Evolutionary conservation across 2,888 invertebrate genomes (phyloP), one percentile per base, ranked within the genome.

Genomic region (Scrobipalpa atriplicella): DNA sequence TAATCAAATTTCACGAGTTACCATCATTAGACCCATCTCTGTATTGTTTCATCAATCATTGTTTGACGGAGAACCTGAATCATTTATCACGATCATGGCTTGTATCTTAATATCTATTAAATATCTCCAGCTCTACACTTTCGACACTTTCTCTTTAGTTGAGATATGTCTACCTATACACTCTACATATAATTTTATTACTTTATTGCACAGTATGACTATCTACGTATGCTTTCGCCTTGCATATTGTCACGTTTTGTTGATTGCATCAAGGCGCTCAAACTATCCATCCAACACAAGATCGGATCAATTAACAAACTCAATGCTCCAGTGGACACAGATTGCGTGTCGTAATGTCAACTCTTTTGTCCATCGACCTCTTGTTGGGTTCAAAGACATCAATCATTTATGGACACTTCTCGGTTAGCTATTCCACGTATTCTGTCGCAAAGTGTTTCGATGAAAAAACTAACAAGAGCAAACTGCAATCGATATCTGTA

Each of bases 281-380:
- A 58, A 58, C 58, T 38, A 58, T 58, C 54, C 13, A 3, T 56
- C 11, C 19, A 21, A 21, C 19, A 29, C 47, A 62, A 62, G 43
- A 62, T 52, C 21, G 18, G 56, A 62, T 52, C 67, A 72, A 69
- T 71, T 70, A 64, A 65, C 66, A 65, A 66, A 67, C 67, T 65
- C 19, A 61, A 68, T 76, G 81, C 75, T 77, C 75, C 74, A 79
- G 70, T 76, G 78, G 76, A 69, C 73, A 62, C 72, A 69, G 75
- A 82, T 84, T 76, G 80, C 82, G 76, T 78, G 73, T 69, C 67
- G 67, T 62, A 72, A 75, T 78, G 78, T 75, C 79, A 78, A 78
- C 74, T 73, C 69, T 69, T 69, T 77, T 78, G 79, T 73, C 79
- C 70, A 70, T 75, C 81, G 77, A 80, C 77, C 76, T 68, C 67